Evolutionary conservation across 2,113 vertebrate genomes (phyloP).

Genomic region (Acrocephalus arundinaceus): DNA sequence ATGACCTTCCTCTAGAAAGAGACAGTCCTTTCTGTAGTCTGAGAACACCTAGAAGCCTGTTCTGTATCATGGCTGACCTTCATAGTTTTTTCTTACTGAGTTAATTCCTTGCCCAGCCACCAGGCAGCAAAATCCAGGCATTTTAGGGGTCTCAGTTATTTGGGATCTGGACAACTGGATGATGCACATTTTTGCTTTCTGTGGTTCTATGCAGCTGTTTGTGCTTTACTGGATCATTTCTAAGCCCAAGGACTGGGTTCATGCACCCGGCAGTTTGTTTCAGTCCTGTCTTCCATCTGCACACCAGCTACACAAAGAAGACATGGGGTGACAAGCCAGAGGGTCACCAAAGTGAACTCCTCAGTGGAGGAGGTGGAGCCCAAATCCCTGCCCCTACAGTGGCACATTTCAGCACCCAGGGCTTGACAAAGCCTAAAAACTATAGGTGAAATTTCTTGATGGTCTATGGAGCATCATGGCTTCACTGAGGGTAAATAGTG

Average conservation of each 20-base stretch:
- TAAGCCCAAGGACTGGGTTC: background rate
- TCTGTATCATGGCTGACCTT: rapidly evolving
- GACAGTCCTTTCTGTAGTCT: background rate
- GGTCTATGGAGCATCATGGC: background rate
- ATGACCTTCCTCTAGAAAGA: background rate
- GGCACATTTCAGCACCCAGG: background rate
- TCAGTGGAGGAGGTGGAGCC: background rate
- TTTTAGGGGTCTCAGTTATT: background rate
- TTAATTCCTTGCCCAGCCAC: background rate
- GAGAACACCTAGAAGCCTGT: rapidly evolving
- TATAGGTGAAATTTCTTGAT: background rate
- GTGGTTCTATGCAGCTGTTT: background rate
- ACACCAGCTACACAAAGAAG: background rate
- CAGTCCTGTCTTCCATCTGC: background rate
- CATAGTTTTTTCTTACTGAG: background rate
- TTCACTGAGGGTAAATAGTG: background rate
- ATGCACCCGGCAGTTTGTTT: background rate
- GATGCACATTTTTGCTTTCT: background rate
- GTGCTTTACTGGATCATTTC: background rate
- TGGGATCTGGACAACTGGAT: background rate
- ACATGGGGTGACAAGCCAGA: background rate
- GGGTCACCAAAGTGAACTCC: background rate
- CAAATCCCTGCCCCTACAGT: background rate
- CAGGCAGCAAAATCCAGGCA: background rate
- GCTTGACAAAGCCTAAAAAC: background rate